Conservation (phyloP, 2,888 invertebrate species). For the Lamproptera curius region DNA sequence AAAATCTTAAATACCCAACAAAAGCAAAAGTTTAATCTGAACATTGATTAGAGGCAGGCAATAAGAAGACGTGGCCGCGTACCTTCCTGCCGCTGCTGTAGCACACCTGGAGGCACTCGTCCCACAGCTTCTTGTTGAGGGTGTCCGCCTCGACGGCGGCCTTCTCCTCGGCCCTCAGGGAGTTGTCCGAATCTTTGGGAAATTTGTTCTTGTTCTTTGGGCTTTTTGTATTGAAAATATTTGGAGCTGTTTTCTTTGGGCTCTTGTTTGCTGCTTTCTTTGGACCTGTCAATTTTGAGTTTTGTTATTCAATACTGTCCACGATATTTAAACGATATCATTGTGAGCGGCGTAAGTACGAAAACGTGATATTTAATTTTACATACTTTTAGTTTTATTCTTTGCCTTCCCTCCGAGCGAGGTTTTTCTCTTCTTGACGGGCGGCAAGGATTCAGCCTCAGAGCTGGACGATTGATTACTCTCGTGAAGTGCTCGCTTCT, state of each 20-base stretch:
- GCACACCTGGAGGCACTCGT: conserved; percentile 67
- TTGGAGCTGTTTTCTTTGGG: conserved; percentile 28
- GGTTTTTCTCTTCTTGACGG: conserved; percentile 35
- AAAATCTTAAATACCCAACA: too few relatives aligned
- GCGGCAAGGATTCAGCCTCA: conserved; percentile 37
- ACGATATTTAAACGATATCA: too few relatives aligned
- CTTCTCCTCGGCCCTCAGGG: conserved; percentile 49
- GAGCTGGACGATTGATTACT: conserved; percentile 44
- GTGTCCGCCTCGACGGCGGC: conserved; percentile 71
- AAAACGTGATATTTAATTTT: too few relatives aligned
- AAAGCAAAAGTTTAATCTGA: too few relatives aligned
- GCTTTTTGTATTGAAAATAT: conserved; percentile 31
- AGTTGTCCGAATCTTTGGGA: conserved; percentile 23
- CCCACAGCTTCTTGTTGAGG: conserved; percentile 83
- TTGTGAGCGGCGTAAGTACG: too few relatives aligned
- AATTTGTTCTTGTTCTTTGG: conserved; percentile 31
- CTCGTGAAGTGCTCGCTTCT: conserved; percentile 44
- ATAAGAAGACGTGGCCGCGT: too few relatives aligned
- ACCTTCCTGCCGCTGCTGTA: conserved; percentile 72
- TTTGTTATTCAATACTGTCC: too few relatives aligned
- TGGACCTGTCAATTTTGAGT: conserved; percentile 18
- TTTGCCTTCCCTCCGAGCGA: not conserved
- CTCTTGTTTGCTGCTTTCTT: conserved; percentile 23
- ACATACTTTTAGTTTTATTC: conserved; percentile 27
- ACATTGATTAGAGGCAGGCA: too few relatives aligned